Percentiles rank a stretch among this genome's conserved stretches.
phyloP scores from a whole-genome alignment of 2,113 vertebrate genomes.

The Rhabdomys dilectus region DNA sequence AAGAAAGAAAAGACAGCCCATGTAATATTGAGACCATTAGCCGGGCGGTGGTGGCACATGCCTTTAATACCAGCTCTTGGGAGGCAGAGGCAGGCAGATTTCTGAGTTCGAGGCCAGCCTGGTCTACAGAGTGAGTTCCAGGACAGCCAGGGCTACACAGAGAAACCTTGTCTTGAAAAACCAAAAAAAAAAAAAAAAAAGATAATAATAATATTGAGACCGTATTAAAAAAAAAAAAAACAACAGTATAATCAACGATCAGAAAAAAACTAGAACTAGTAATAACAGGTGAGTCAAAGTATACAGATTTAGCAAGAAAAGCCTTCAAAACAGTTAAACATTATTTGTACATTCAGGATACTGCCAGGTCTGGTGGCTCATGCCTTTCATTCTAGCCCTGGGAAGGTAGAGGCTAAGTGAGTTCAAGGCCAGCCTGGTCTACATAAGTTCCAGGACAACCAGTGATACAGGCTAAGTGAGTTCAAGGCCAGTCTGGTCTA shows the following conservation, averaged over 20 bases:
- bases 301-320: background rate
- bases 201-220: background rate
- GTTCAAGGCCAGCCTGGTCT: background rate
- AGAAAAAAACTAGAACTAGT: background rate
- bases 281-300: background rate
- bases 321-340: background rate
- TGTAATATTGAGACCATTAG: background rate
- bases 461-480: background rate
- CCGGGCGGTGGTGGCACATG: too few species aligned
- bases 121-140: too few species aligned
- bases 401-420: background rate
- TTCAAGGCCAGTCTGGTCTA: background rate
- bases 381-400: background rate
- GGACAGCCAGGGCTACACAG: too few species aligned
- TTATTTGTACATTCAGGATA: background rate
- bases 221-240: background rate
- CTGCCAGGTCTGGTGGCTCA: background rate
- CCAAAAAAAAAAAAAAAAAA: too few species aligned
- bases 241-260: background rate
- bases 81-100: too few species aligned
- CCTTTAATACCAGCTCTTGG: too few species aligned
- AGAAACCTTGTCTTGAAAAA: too few species aligned
- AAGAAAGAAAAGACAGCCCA: background rate
- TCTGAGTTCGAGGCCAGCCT: too few species aligned
- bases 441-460: background rate